A percentile compares a stretch with the other conserved stretches of the same genome.
Evolutionary conservation across 2,797 vertebrate species (phyloP).

Genomic region (Alca torda): DNA sequence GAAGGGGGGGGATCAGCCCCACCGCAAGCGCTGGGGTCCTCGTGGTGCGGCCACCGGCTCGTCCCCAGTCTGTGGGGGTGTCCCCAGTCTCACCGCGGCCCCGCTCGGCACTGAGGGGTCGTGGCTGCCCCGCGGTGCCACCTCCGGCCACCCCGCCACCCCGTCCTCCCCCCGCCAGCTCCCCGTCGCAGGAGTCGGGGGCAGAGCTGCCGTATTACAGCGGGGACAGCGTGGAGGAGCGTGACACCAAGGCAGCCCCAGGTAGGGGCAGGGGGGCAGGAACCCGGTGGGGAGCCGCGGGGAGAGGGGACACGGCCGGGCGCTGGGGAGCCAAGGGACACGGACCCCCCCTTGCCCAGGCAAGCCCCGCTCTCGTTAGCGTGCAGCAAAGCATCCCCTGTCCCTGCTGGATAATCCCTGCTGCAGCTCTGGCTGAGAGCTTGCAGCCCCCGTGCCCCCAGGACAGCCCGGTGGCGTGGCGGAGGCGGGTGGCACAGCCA

Average conservation of each 20-base stretch:
- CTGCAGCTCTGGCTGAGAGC: neutral
- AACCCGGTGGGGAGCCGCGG: fast-evolving
- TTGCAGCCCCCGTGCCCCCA: neutral
- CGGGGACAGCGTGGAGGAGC: fast-evolving
- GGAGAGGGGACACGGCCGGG: fast-evolving
- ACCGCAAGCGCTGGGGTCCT: fast-evolving
- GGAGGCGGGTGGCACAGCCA: neutral
- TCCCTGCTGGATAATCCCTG: neutral
- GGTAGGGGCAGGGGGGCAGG: neutral
- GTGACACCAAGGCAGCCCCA: neutral
- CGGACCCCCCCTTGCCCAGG: fast-evolving
- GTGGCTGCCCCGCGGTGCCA: fast-evolving
- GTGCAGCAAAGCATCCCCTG: fast-evolving
- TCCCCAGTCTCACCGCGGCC: fast-evolving
- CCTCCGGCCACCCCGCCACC: fast-evolving
- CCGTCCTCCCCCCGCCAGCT: fast-evolving
- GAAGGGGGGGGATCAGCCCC: neutral
- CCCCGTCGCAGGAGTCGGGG: fast-evolving
- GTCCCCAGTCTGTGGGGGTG: fast-evolving
- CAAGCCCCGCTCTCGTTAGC: neutral
- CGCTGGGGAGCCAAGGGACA: neutral
- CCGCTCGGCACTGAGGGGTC: fast-evolving
- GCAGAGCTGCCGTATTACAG: neutral
- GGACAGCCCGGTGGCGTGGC: fast-evolving
- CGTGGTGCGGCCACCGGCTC: fast-evolving